These are phyloP conservation scores for Acanthococcus lagerstroemiae DNA, from an alignment of 2,888 invertebrate genomes.

Conservation along the genomic window DNA sequence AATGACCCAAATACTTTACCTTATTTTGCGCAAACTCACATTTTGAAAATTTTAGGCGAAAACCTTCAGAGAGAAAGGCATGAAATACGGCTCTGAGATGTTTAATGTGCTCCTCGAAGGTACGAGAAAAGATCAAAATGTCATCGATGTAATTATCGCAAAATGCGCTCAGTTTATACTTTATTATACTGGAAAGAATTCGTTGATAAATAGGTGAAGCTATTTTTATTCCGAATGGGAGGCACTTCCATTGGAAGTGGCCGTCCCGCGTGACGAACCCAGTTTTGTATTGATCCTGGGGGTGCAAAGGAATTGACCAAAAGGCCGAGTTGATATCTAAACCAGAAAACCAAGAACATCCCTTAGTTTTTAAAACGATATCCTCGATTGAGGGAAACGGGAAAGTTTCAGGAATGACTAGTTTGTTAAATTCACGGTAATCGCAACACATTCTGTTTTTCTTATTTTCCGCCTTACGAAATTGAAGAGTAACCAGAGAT, in stretches of 20 bases:
- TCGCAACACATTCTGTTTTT: conserved; percentile 9
- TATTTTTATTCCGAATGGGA: conserved; percentile 24
- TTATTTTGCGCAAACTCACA: neutral
- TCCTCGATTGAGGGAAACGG: conserved; percentile 17
- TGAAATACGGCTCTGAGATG: neutral
- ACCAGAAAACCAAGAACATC: conserved; percentile 40
- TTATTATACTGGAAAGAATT: neutral
- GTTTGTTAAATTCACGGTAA: conserved; percentile 19
- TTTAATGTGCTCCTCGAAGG: neutral
- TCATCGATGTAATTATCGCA: neutral
- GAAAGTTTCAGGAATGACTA: conserved; percentile 9
- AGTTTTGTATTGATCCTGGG: conserved; percentile 19
- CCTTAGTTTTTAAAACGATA: conserved; percentile 35
- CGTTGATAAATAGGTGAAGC: neutral
- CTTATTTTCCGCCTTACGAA: conserved; percentile 4
- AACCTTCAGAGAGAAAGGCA: neutral
- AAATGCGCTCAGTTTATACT: neutral
- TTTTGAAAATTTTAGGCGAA: neutral
- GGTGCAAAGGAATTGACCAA: conserved; percentile 37
- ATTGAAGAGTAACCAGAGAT: conserved; percentile 7
- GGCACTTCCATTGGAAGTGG: neutral
- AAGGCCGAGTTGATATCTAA: conserved; percentile 41
- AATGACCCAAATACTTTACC: conserved; percentile 14
- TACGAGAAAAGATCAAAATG: neutral
- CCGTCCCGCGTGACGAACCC: conserved; percentile 22